Percentiles rank a stretch among this genome's conserved stretches.
phyloP scores from a whole-genome alignment of 92 coral and sea anemone genomes.

The Montipora capitata region DNA sequence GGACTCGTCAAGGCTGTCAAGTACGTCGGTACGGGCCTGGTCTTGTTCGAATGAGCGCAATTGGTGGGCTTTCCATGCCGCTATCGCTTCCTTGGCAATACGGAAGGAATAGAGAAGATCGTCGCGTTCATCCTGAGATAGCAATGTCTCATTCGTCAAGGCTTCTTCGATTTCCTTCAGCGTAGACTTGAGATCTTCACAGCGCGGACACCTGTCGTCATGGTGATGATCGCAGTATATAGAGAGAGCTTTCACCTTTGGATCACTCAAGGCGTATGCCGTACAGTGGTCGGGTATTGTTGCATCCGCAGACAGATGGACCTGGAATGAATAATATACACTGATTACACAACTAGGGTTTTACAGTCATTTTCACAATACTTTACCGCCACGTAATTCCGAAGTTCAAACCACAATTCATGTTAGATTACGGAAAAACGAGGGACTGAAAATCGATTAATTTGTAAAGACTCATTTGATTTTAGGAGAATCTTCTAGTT shows the following conservation, averaged over 20 bases:
- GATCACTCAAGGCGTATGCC: conserved; percentile 16
- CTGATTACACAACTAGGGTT: no score
- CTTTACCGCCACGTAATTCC: no score
- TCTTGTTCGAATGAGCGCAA: neutral
- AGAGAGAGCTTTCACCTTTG: conserved; percentile 11
- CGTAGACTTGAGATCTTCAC: conserved; percentile 18
- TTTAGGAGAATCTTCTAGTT: no score
- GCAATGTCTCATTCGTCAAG: no score
- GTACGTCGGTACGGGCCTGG: conserved; percentile 7
- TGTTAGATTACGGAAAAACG: no score
- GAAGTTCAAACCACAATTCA: no score
- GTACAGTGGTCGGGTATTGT: conserved; percentile 19
- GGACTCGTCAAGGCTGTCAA: conserved; percentile 16
- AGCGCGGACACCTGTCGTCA: conserved; percentile 11
- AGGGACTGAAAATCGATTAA: no score
- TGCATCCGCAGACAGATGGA: neutral
- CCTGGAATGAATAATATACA: no score
- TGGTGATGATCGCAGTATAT: neutral
- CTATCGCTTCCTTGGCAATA: conserved; percentile 6
- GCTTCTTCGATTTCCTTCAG: neutral
- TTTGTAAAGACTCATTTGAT: no score
- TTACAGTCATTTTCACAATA: no score
- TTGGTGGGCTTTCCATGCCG: neutral
- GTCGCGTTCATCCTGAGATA: no score
- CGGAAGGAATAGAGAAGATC: neutral